phyloP scores from a whole-genome alignment of 2,888 invertebrate genomes.

The Uropetala carovei region DNA sequence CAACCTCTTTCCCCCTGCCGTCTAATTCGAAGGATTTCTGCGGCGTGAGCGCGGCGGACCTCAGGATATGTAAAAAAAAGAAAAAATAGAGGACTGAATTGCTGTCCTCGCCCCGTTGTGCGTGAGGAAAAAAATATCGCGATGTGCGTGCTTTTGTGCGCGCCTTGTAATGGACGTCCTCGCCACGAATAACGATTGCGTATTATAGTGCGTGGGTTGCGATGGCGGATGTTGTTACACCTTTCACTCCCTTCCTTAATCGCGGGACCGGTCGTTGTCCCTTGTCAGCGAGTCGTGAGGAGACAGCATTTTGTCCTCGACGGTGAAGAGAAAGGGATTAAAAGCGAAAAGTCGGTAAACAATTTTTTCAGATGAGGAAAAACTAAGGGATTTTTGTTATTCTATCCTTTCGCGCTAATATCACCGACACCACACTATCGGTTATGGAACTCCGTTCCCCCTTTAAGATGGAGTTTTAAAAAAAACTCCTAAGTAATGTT shows the following conservation, averaged over 20 bases:
- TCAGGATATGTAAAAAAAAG: neutral
- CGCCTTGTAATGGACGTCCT: neutral
- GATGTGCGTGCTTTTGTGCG: neutral
- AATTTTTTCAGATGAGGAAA: neutral
- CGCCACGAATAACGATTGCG: neutral
- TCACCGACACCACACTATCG: too few species aligned
- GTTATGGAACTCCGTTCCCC: too few species aligned
- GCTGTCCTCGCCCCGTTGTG: neutral
- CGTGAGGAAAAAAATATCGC: neutral
- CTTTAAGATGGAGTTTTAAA: too few species aligned
- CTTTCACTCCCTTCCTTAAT: neutral
- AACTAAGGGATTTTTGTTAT: too few species aligned
- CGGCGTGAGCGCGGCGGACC: neutral
- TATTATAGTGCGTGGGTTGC: neutral
- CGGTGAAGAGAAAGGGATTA: neutral
- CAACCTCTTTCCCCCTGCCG: neutral
- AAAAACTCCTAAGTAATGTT: too few species aligned
- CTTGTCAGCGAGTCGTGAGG: neutral
- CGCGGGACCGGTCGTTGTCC: neutral
- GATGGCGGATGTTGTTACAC: neutral
- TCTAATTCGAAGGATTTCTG: slow-evolving; percentile 4
- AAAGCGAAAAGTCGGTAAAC: neutral
- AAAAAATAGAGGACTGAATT: neutral
- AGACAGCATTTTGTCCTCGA: neutral
- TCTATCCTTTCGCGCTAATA: too few species aligned